Evolutionary conservation across 2,797 vertebrate species (phyloP), one percentile per base, ranked within the genome.

Genomic region (Buceros bicornis): DNA sequence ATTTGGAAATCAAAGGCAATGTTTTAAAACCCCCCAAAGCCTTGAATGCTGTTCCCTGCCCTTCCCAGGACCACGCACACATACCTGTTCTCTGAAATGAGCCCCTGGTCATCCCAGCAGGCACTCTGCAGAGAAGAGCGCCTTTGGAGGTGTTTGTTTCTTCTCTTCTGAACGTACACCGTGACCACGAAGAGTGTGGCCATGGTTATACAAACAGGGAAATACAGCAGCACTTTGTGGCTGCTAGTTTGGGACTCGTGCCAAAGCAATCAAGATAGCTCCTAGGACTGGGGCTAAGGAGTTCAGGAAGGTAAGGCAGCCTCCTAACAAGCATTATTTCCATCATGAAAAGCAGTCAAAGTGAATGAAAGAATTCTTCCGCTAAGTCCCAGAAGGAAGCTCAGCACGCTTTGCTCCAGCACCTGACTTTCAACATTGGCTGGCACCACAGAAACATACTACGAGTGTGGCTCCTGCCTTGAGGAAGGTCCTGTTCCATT

Each of bases 401-500:
- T 54, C 40, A 6, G 48, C 25, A 17, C 24, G 54, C 57, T 37
- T 43, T 73, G 10, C 62, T 87, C 69, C 79, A 64, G 69, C 53
- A 87, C 67, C 64, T 85, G 87, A 73, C 93, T 96, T 97, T 92
- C 77, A 91, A 51, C 74, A 11, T 6, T 64, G 91, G 83, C 53
- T 73, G 89, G 89, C 82, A 76, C 73, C 92, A 79, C 82, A 87
- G 90, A 90, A 95, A 96, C 97, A 94, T 95, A 90, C 90, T 72
- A 95, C 86, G 85, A 87, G 85, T 58, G 92, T 87, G 92, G 78
- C 89, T 91, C 50, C 64, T 65, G 91, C 19, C 26, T n/a, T 88
- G 88, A 72, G 82, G 82, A 90, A 82, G 85, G 84, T 79, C 81
- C 97, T 77, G 92, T 86, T 96, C 94, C 96, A 96, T 96, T 96